Percentiles rank a stretch among this genome's conserved stretches.
phyloP scores from a whole-genome alignment of 2,888 invertebrate genomes.

The Halictus quadricinctus region DNA sequence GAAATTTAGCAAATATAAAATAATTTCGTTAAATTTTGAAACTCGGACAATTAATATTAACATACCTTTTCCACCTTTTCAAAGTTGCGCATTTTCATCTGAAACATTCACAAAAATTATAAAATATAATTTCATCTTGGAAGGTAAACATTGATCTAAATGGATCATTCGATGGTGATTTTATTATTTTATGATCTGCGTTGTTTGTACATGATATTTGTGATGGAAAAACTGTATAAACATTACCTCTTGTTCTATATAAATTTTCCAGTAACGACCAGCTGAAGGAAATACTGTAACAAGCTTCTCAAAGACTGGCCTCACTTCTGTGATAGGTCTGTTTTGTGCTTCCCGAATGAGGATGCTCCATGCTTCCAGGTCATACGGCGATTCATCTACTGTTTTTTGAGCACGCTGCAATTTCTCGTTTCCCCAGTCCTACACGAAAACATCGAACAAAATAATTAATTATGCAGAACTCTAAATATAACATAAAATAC shows the following conservation, averaged over 20 bases:
- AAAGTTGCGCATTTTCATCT: slow-evolving; percentile 98
- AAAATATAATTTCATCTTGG: not conserved
- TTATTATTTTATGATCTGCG: not conserved
- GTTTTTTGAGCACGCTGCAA: slow-evolving; percentile 92
- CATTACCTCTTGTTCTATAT: slow-evolving; percentile 97
- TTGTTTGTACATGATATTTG: not conserved
- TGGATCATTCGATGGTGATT: not conserved
- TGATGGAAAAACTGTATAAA: not conserved
- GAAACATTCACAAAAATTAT: slow-evolving; percentile 82
- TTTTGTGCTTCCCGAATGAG: slow-evolving; percentile 96
- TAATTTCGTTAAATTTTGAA: slow-evolving; percentile 69
- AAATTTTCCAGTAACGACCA: slow-evolving; percentile 99
- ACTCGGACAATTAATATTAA: slow-evolving; percentile 76
- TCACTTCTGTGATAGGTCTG: slow-evolving; percentile 93
- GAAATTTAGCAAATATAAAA: slow-evolving; percentile 48
- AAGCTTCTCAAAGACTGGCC: slow-evolving; percentile 96
- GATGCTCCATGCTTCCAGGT: slow-evolving; percentile 99
- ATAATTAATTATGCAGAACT: not conserved
- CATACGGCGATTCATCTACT: slow-evolving; percentile 94
- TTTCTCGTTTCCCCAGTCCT: slow-evolving; percentile 96
- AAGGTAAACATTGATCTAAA: not conserved
- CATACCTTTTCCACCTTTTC: slow-evolving; percentile 99
- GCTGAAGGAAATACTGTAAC: slow-evolving; percentile 97
- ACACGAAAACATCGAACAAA: slow-evolving; percentile 49
- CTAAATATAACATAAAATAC: not conserved